Evolutionary conservation across 2,113 vertebrate species (phyloP), one percentile per base, ranked within the genome.

Genomic region (Edolisoma coerulescens): DNA sequence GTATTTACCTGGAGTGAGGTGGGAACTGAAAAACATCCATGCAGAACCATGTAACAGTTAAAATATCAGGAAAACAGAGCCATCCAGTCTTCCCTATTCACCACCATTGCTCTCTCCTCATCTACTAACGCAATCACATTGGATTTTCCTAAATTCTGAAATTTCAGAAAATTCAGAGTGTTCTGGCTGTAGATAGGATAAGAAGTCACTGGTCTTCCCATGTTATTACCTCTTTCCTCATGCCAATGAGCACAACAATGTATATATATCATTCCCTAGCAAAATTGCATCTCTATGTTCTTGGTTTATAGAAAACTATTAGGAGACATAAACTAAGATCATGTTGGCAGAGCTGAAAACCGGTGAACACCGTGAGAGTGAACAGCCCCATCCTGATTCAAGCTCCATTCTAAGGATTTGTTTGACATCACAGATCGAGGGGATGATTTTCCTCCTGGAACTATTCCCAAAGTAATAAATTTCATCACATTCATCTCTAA

Each of bases 321-420:
- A 65, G 16, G 41, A 78, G 26, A 63, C 2, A 17, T 77, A 28
- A 94, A 50, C 23, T 52, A 61, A 56, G 41, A 73, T 86, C 24
- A 21, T 16, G 5, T 26, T 81, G 50, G 56, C 57, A 76, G 45
- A 90, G 53, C 13, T 70, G 44, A 28, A 63, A 50, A 78, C 16
- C 16, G 1, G 8, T 74, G 47, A 84, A 68, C 21, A 42, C 16
- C 1, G 0, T 0, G 2, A 87, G 33, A 79, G 27, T 2, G 13
- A 93, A 63, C 52, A 75, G 21, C 24, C 30, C 15, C 52, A 68
- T 63, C 39, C 24, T 14, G 33, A 75, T 6, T 5, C 3, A 87
- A 82, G 74, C 8, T 82, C 27, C 11, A 26, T 30, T 84, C 33
- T 33, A 89, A 87, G 47, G 18, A 78, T 39, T 84, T 59, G 20